Evolutionary conservation across 2,888 invertebrate species (phyloP).

Genomic region (Calameuta idolon): DNA sequence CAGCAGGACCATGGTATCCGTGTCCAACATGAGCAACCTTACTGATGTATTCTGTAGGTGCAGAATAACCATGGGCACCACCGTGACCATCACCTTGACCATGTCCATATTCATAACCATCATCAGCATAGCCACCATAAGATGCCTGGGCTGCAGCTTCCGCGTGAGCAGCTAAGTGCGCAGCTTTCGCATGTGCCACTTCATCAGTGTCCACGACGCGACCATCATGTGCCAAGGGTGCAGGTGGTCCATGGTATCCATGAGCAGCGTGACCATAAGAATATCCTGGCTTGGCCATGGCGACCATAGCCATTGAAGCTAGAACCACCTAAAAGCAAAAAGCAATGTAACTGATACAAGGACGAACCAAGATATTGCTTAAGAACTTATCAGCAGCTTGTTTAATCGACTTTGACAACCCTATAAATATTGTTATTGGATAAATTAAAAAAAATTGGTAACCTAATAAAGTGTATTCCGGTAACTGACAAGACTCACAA

Average conservation of each 20-base stretch:
- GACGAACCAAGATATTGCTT: too few species aligned
- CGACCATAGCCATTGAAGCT: slow-evolving; percentile 19
- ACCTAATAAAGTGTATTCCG: too few species aligned
- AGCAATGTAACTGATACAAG: too few species aligned
- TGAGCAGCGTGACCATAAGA: slow-evolving; percentile 14
- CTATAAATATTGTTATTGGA: too few species aligned
- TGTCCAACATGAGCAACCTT: slow-evolving; percentile 23
- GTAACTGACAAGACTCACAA: slow-evolving; percentile 22
- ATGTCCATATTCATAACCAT: slow-evolving; percentile 10
- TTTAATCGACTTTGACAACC: too few species aligned
- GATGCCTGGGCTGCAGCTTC: slow-evolving; percentile 18
- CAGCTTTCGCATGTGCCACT: slow-evolving; percentile 23
- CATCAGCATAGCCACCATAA: slow-evolving; percentile 15
- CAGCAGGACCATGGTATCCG: slow-evolving; percentile 38
- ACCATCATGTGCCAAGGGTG: slow-evolving; percentile 20
- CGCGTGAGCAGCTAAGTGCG: slow-evolving; percentile 22
- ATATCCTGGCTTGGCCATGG: slow-evolving; percentile 21
- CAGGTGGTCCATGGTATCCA: slow-evolving; percentile 21
- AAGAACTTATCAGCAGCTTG: too few species aligned
- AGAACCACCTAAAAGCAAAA: slow-evolving; percentile 17
- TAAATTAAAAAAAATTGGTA: too few species aligned
- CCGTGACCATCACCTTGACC: neutral
- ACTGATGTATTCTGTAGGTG: slow-evolving; percentile 27
- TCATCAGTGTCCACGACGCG: slow-evolving; percentile 20
- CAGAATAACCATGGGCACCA: slow-evolving; percentile 16